Conservation (phyloP, 2,888 invertebrate species). For the Camponotus fellah region DNA sequence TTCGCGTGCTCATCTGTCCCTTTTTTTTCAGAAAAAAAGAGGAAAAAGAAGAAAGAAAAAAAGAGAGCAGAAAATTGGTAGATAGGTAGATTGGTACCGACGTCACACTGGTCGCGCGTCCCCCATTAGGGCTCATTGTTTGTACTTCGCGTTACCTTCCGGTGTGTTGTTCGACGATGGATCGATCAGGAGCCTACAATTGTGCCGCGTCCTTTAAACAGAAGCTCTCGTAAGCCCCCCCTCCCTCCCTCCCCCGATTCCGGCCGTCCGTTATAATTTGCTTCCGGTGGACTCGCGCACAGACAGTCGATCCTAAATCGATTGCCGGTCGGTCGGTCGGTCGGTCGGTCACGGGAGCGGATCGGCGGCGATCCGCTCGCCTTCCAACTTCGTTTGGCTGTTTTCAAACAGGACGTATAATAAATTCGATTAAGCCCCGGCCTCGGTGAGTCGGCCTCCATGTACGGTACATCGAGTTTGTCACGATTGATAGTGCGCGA, state of each 20-base stretch:
- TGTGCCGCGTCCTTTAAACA: conserved; percentile 36
- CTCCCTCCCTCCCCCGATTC: not conserved
- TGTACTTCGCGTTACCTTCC: conserved; percentile 28
- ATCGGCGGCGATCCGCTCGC: conserved; percentile 35
- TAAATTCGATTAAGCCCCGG: conserved; percentile 73
- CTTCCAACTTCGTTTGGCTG: conserved; percentile 60
- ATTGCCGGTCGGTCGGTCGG: conserved; percentile 20
- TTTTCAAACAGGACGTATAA: conserved; percentile 75
- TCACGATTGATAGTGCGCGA: conserved; percentile 74
- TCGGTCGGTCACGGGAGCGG: conserved; percentile 17
- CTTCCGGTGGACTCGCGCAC: conserved; percentile 58
- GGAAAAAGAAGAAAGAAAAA: not conserved
- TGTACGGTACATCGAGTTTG: conserved; percentile 72
- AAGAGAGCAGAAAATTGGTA: not conserved
- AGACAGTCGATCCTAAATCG: conserved; percentile 18
- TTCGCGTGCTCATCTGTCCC: not conserved
- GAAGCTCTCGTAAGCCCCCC: conserved; percentile 55
- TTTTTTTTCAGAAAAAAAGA: not conserved
- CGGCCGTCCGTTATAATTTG: conserved; percentile 71
- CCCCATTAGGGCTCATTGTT: conserved; percentile 33
- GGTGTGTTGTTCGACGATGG: not conserved
- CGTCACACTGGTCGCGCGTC: not conserved
- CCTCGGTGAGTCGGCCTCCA: conserved; percentile 63
- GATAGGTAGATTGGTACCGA: not conserved
- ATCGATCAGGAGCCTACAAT: conserved; percentile 36